Evolutionary conservation across 2,113 vertebrate species (phyloP), one percentile per base, ranked within the genome.

Genomic region (Notothenia coriiceps): DNA sequence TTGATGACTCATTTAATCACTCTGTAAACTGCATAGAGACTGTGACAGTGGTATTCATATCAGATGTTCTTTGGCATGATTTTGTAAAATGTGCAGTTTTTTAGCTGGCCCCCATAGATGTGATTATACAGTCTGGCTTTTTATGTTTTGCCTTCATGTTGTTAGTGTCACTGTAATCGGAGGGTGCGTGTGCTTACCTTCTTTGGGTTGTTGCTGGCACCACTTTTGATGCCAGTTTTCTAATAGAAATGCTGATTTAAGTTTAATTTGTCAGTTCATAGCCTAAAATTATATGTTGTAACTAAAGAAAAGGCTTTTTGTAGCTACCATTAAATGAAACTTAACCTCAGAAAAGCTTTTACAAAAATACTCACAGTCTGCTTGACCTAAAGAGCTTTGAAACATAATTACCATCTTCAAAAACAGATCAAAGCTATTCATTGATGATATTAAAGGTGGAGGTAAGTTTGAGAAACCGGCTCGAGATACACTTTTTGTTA

Each of bases 1-100:
- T 15, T 60, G 74, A 81, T 67, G 70, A 80, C 17, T 84, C 46
- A 79, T 90, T 80, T 70, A 73, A 83, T 78, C 70, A 67, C 55
- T 40, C 15, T 47, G 33, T 22, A 57, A 17, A 22, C 35, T 40
- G 35, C 35, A 40, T 40, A 40, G 35, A 40, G 35, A 40, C 35
- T 13, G 59, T 51, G 18, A 10, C 9, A 59, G 22, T 22, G 40
- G n/a, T 74, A 68, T 80, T 73, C 66, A 52, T 50, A 68, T 65
- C 18, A 15, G 22, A 35, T 0, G 5, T 72, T 75, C 13, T 69
- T 69, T 59, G 25, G 54, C 46, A 51, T 56, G 18, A 61, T 64
- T 63, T 50, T 62, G 10, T 17, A 10, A 55, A 40, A 15, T 4
- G 3, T 25, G 52, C 10, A 50, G 77, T 46, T 25, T 25, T 43